A percentile compares a stretch with the other conserved stretches of the same genome.
phyloP scores from a whole-genome alignment of 2,113 vertebrate species.

The Calypte anna region DNA sequence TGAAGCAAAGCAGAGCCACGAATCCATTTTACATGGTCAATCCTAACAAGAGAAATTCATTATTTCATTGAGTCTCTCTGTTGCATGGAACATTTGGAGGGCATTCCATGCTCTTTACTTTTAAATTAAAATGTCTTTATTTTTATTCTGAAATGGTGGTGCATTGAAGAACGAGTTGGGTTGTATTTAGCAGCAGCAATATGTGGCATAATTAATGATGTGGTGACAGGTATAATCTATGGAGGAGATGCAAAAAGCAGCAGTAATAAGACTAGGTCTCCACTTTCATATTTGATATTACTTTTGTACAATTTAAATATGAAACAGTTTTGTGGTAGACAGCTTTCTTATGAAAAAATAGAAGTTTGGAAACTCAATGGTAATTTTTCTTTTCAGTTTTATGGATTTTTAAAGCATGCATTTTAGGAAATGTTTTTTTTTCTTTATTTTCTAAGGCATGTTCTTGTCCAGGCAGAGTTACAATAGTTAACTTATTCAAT shows the following conservation, averaged over 20 bases:
- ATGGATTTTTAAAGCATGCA: not conserved
- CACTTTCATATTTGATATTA: not conserved
- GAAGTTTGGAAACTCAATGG: not conserved
- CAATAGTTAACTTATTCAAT: not conserved
- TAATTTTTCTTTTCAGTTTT: not conserved
- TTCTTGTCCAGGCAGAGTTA: not conserved
- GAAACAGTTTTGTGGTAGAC: not conserved
- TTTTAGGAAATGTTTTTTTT: not conserved
- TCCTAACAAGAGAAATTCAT: not conserved
- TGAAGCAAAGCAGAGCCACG: not conserved
- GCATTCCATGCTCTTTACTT: not conserved
- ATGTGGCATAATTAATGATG: not conserved
- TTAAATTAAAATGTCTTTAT: constrained; percentile 36
- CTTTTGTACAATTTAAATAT: not conserved
- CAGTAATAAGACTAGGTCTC: not conserved
- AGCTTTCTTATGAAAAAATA: not conserved
- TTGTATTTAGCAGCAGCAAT: constrained; percentile 1
- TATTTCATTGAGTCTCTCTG: not conserved
- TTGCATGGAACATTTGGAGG: not conserved
- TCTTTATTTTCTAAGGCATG: not conserved
- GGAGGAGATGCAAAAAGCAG: not conserved
- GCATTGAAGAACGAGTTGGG: constrained; percentile 3
- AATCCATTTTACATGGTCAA: not conserved
- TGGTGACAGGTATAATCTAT: not conserved
- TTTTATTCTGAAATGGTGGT: not conserved